A percentile compares a stretch with the other conserved stretches of the same genome.
These are phyloP conservation scores for Hartigia nigra DNA, from an alignment of 2,888 invertebrate genomes.

Conservation along the genomic window DNA sequence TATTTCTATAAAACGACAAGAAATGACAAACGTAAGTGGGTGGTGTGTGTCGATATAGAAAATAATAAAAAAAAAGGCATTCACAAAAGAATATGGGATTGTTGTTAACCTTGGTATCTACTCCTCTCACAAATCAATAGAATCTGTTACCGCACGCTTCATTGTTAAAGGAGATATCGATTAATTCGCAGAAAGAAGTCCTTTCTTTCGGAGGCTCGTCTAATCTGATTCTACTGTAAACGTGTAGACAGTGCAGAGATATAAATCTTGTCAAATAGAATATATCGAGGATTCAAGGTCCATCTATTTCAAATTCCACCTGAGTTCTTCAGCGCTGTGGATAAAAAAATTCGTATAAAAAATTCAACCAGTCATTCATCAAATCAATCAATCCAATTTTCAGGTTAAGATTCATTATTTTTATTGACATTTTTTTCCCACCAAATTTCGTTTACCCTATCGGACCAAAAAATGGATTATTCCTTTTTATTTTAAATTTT, in stretches of 20 bases:
- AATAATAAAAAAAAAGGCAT: conserved; percentile 19
- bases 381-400: not conserved
- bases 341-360: not conserved
- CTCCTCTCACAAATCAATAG: conserved; percentile 5
- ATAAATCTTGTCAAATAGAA: not conserved
- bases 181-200: not conserved
- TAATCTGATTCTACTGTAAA: not conserved
- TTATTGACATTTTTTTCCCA: not conserved
- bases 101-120: conserved; percentile 47
- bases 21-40: not conserved
- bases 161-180: not conserved
- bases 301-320: not conserved
- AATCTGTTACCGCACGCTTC: not conserved
- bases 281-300: not conserved
- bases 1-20: not conserved
- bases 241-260: not conserved
- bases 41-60: conserved; percentile 11
- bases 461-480: not conserved
- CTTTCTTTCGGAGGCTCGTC: not conserved
- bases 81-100: conserved; percentile 33
- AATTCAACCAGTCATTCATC: not conserved
- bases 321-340: not conserved
- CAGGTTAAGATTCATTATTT: not conserved
- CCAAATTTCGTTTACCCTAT: not conserved
- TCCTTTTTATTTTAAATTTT: not conserved